Percentiles rank a stretch among this genome's conserved stretches.
phyloP scores from a whole-genome alignment of 2,888 invertebrate species.

The Mythimna lalbum region DNA sequence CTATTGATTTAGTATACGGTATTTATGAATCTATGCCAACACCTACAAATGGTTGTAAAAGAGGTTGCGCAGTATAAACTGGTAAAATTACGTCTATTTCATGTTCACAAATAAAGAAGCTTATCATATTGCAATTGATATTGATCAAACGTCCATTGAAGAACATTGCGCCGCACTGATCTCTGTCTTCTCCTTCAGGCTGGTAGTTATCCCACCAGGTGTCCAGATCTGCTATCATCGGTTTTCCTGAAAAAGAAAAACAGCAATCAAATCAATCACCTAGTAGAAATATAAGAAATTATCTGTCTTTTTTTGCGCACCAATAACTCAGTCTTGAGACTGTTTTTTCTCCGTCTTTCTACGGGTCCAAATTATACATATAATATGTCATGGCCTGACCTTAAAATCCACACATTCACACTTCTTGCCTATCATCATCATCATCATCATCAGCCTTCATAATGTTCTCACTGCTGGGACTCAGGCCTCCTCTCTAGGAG shows the following conservation, averaged over 20 bases:
- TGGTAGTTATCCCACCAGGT: conserved; percentile 20
- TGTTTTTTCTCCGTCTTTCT: no score
- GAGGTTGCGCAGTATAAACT: background rate
- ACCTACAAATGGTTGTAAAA: conserved; percentile 5
- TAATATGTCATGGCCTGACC: no score
- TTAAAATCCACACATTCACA: no score
- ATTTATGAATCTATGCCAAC: background rate
- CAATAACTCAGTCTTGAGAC: no score
- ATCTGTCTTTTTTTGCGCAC: background rate
- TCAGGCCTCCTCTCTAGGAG: no score
- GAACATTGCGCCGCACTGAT: conserved; percentile 82
- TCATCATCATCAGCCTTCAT: no score
- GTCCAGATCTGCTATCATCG: background rate
- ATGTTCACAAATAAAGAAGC: conserved; percentile 83
- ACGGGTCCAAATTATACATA: no score
- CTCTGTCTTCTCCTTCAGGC: conserved; percentile 39
- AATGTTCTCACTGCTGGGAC: no score
- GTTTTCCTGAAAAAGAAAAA: conserved; percentile 8
- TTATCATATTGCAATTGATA: conserved; percentile 71
- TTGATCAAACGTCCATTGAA: conserved; percentile 78
- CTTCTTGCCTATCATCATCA: no score
- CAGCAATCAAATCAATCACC: background rate
- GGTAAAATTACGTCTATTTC: conserved; percentile 52
- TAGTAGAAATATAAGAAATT: background rate
- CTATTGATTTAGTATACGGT: background rate